A percentile compares a stretch with the other conserved stretches of the same genome.
Conservation (phyloP, 1,140 invertebrate genomes). For the Papilio polytes region DNA sequence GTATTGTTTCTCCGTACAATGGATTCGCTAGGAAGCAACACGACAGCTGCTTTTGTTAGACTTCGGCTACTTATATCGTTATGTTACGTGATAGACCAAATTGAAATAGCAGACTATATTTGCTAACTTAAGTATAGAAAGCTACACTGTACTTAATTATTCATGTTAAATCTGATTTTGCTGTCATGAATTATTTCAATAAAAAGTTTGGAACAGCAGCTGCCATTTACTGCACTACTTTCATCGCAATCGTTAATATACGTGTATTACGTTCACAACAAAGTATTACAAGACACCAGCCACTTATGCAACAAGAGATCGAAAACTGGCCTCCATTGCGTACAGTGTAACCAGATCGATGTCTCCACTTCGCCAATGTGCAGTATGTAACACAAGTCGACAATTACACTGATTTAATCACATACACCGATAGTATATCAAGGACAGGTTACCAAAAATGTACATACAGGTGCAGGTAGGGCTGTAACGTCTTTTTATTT, state of each 20-base stretch:
- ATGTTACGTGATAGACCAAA: neutral
- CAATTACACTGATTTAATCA: constrained; percentile 6
- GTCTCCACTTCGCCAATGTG: constrained; percentile 4
- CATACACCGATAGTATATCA: neutral
- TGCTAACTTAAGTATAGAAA: no score
- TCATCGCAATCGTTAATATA: neutral
- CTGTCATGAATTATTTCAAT: neutral
- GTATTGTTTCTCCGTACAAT: constrained; percentile 40
- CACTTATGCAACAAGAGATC: constrained; percentile 25
- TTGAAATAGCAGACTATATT: neutral
- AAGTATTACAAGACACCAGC: constrained; percentile 17
- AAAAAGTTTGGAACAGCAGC: neutral
- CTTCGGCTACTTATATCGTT: constrained; percentile 27
- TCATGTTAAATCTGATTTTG: no score
- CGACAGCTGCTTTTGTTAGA: constrained; percentile 38
- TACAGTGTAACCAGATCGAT: constrained; percentile 29
- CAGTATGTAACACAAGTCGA: constrained; percentile 21
- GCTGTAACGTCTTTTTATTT: neutral
- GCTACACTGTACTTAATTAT: no score
- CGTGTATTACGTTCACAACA: neutral
- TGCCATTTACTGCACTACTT: neutral
- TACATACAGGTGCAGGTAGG: neutral
- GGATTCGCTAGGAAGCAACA: constrained; percentile 36
- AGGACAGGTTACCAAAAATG: constrained; percentile 30
- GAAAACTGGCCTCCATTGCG: constrained; percentile 27